Evolutionary conservation across 2,113 vertebrate species (phyloP).

Genomic region (human (Homo sapiens)): GRCh38 chr7:36097001-36097500

Average conservation of each 20-base stretch:
- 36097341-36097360: not conserved
- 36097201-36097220: not conserved
- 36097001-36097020: not conserved
- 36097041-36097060: not conserved
- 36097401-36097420: not conserved
- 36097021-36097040: not conserved
- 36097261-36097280: slow-evolving; percentile 35
- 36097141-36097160: not conserved
- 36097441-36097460: not conserved
- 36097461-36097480: not conserved
- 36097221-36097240: not conserved
- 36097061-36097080: not conserved
- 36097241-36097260: slow-evolving; percentile 48
- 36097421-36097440: not conserved
- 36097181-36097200: slow-evolving; percentile 10
- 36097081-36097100: not conserved
- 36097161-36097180: not conserved
- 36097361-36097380: not conserved
- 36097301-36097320: not conserved
- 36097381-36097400: not conserved
- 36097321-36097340: not conserved
- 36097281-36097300: slow-evolving; percentile 53
- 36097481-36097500: rapidly evolving
- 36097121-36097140: not conserved
- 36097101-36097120: not conserved